Conservation (phyloP, 1,140 invertebrate genomes). For the Diabrotica virgifera region DNA sequence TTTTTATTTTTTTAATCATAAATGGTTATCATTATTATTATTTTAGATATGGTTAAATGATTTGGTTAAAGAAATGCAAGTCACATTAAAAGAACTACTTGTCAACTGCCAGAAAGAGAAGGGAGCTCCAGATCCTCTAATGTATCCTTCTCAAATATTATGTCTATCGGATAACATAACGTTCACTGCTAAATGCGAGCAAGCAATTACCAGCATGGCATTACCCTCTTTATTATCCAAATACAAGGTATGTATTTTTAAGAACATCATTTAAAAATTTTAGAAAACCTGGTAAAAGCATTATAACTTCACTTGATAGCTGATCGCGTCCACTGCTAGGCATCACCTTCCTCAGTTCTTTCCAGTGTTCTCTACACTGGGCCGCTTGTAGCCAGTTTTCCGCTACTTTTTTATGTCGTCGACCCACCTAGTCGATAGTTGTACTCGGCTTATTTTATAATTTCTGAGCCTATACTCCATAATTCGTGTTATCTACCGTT, state of each 20-base stretch:
- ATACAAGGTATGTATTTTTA: constrained; percentile 38
- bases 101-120: constrained; percentile 66
- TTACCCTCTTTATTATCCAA: constrained; percentile 53
- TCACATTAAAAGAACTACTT: constrained; percentile 68
- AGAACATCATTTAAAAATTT: not conserved
- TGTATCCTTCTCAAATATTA: constrained; percentile 85
- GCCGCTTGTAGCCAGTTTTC: no score
- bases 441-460: no score
- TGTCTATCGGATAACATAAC: constrained; percentile 66
- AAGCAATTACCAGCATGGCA: constrained; percentile 66
- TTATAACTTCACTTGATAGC: no score
- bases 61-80: constrained; percentile 78
- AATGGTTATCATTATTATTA: not conserved
- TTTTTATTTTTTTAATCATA: no score
- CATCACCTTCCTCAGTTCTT: no score
- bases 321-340: no score
- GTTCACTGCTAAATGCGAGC: constrained; percentile 82
- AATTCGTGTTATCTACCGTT: no score
- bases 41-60: constrained; percentile 76
- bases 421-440: no score
- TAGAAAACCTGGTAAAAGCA: not conserved
- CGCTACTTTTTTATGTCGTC: no score
- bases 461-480: no score
- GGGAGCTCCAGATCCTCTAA: constrained; percentile 66
- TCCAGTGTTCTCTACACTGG: no score